Percentiles rank a stretch among this genome's conserved stretches.
These are phyloP conservation scores for Pangasius sanitwongsei DNA, from an alignment of 2,797 vertebrate species.

Conservation along the genomic window DNA sequence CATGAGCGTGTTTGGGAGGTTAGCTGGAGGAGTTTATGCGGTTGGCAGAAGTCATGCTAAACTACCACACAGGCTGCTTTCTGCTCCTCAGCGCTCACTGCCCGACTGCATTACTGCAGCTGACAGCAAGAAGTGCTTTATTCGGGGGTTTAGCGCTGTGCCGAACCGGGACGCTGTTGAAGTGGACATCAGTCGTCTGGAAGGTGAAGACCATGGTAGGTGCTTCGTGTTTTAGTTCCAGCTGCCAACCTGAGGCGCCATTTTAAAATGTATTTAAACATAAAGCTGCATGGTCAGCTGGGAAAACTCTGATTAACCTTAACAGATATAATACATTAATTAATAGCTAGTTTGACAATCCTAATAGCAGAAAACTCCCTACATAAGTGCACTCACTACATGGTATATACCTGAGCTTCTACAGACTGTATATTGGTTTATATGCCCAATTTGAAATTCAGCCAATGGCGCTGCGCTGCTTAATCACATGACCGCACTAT, in stretches of 20 bases:
- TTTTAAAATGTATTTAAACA: not conserved
- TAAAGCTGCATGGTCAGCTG: not conserved
- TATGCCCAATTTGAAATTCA: not conserved
- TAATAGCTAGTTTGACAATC: not conserved
- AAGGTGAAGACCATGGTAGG: constrained; percentile 71
- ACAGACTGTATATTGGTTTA: not conserved
- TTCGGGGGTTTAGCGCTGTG: constrained; percentile 42
- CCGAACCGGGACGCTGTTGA: constrained; percentile 43
- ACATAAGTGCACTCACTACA: not conserved
- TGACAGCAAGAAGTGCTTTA: not conserved
- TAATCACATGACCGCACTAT: too few relatives aligned
- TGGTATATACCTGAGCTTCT: not conserved
- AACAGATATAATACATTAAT: not conserved
- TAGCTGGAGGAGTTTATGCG: not conserved
- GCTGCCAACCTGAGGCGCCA: not conserved
- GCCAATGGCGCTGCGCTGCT: not conserved
- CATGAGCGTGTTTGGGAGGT: constrained; percentile 21
- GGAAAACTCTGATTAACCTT: not conserved
- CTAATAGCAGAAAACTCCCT: not conserved
- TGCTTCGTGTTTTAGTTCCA: not conserved
- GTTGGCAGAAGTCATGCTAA: not conserved
- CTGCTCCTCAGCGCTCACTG: not conserved
- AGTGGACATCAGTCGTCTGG: constrained; percentile 69
- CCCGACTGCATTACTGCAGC: too few relatives aligned
- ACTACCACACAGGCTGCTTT: not conserved